Percentiles rank a stretch among this genome's conserved stretches.
These are phyloP conservation scores for Melanerpes formicivorus DNA, from an alignment of 2,113 vertebrate genomes.

Conservation along the genomic window DNA sequence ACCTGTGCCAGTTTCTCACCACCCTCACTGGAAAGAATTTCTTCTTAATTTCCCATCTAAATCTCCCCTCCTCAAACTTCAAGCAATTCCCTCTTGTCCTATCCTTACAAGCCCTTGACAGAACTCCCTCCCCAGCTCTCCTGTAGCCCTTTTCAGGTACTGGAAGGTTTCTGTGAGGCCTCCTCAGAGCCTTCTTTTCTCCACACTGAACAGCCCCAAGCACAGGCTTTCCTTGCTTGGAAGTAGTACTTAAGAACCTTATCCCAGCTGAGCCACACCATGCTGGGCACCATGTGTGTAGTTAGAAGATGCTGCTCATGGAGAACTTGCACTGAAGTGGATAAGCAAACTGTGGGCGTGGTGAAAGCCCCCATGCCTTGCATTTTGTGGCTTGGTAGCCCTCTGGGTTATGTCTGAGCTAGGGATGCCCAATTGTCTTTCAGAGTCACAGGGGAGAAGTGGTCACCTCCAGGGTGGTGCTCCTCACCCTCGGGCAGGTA, in stretches of 20 bases:
- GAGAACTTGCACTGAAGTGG: background rate
- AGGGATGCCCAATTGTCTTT: background rate
- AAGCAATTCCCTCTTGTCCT: too few species aligned
- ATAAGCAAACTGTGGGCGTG: rapidly evolving
- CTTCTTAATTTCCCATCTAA: too few species aligned
- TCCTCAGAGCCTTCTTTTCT: too few species aligned
- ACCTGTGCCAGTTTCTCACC: too few species aligned
- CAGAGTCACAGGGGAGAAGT: background rate
- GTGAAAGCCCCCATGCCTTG: background rate
- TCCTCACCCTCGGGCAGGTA: background rate
- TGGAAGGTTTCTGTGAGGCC: too few species aligned
- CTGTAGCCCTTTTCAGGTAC: too few species aligned
- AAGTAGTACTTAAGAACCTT: background rate
- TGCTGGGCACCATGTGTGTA: rapidly evolving
- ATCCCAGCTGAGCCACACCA: background rate
- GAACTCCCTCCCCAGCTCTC: too few species aligned
- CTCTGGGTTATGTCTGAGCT: background rate
- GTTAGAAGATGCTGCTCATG: background rate
- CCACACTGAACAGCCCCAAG: too few species aligned
- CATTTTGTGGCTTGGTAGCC: background rate
- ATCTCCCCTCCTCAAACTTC: too few species aligned
- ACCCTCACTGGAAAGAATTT: too few species aligned
- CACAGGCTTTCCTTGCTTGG: background rate
- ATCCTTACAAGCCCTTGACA: too few species aligned
- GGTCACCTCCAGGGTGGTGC: background rate